Evolutionary conservation across 23 tunicate species (phyloP).

Genomic region (Trididemnum miniatum): DNA sequence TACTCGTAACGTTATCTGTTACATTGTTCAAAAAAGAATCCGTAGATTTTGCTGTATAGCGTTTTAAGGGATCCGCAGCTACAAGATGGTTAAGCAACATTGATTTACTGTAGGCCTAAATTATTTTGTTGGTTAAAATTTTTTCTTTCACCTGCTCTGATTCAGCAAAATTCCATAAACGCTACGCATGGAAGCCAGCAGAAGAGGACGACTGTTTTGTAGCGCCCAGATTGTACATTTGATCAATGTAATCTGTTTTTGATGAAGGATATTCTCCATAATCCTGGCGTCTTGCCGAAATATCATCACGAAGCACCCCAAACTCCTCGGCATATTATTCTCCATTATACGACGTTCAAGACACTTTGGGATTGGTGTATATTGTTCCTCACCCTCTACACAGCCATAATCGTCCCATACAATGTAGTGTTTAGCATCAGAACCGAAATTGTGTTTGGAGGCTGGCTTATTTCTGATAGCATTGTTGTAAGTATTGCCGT

Average conservation of each 20-base stretch:
- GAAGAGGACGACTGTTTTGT: no score
- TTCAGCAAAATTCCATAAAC: no score
- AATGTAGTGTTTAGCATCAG: constrained; percentile 65
- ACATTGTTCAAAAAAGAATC: no score
- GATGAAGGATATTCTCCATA: constrained; percentile 54
- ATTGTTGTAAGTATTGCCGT: constrained; percentile 72
- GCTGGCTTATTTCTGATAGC: constrained; percentile 85
- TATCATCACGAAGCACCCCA: constrained; percentile 93
- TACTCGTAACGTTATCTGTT: no score
- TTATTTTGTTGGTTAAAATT: no score
- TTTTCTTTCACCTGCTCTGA: no score
- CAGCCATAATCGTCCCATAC: constrained; percentile 95
- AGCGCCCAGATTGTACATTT: no score
- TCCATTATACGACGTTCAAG: constrained; percentile 91
- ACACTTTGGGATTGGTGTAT: constrained; percentile 98
- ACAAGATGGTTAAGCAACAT: no score
- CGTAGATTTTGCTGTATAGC: no score
- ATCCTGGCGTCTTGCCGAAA: constrained; percentile 66
- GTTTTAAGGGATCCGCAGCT: no score
- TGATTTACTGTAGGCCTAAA: no score
- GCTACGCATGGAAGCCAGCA: no score
- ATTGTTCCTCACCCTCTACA: constrained; percentile 84
- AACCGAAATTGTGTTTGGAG: constrained; percentile 27
- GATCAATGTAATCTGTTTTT: neutral
- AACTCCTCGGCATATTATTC: constrained; percentile 82